These are phyloP conservation scores for Lepidothrix coronata DNA, from an alignment of 2,113 vertebrate species.

Conservation along the genomic window DNA sequence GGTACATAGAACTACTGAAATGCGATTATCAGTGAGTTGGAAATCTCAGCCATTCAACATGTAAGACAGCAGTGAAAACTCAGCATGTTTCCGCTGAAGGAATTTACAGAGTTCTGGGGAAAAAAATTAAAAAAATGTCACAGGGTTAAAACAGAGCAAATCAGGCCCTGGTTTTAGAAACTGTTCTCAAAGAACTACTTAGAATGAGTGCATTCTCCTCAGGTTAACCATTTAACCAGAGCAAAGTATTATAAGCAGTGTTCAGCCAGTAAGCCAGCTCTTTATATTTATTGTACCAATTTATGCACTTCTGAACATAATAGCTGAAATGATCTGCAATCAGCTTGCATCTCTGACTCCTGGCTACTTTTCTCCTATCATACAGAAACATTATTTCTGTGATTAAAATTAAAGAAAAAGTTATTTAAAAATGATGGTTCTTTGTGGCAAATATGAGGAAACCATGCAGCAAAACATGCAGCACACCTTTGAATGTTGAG, in stretches of 20 bases:
- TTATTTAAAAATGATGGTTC: not conserved
- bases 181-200: not conserved
- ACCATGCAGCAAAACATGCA: not conserved
- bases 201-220: not conserved
- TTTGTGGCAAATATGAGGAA: not conserved
- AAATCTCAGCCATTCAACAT: not conserved
- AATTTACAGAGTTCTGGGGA: not conserved
- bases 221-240: not conserved
- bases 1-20: not conserved
- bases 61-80: not conserved
- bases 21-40: not conserved
- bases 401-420: not conserved
- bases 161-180: not conserved
- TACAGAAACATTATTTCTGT: not conserved
- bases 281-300: not conserved
- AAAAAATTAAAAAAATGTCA: not conserved
- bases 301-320: not conserved
- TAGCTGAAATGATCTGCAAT: not conserved
- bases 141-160: not conserved
- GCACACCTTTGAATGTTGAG: not conserved
- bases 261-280: not conserved
- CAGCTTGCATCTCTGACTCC: not conserved
- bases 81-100: not conserved
- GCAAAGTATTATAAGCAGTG: not conserved
- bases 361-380: not conserved